These are phyloP conservation scores for Laticauda laticaudata DNA, from an alignment of 2,113 vertebrate species.

Conservation along the genomic window DNA sequence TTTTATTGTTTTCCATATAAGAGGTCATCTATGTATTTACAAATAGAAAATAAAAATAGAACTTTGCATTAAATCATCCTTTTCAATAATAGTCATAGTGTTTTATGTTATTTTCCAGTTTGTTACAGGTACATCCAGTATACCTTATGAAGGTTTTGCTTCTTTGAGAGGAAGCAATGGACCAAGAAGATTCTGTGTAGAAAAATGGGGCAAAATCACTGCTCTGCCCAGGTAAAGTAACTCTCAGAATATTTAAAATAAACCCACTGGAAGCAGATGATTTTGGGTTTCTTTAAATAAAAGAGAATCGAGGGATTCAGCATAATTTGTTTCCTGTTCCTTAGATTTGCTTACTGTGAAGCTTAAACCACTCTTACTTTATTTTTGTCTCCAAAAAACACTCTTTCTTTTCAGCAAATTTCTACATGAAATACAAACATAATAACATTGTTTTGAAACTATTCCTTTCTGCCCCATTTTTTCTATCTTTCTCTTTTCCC, in stretches of 20 bases:
- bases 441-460: not conserved
- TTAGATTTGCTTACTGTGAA: not conserved
- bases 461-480: not conserved
- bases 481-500: not conserved
- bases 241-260: not conserved
- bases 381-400: not conserved
- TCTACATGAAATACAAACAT: not conserved
- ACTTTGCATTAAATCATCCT: not conserved
- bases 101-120: conserved; percentile 75
- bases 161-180: conserved; percentile 94
- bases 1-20: not conserved
- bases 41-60: not conserved
- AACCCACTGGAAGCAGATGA: not conserved
- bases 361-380: not conserved
- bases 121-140: conserved; percentile 96
- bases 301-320: not conserved
- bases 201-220: conserved; percentile 98
- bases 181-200: conserved; percentile 93
- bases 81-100: not conserved
- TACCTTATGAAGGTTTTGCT: conserved; percentile 96
- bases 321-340: not conserved
- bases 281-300: not conserved
- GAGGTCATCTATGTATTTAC: not conserved
- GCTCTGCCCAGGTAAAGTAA: conserved; percentile 89
- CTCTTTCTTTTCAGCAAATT: not conserved